Base-by-base conservation (phyloP, 2,888 invertebrate species). In the Sceliomorpha sp. region DNA sequence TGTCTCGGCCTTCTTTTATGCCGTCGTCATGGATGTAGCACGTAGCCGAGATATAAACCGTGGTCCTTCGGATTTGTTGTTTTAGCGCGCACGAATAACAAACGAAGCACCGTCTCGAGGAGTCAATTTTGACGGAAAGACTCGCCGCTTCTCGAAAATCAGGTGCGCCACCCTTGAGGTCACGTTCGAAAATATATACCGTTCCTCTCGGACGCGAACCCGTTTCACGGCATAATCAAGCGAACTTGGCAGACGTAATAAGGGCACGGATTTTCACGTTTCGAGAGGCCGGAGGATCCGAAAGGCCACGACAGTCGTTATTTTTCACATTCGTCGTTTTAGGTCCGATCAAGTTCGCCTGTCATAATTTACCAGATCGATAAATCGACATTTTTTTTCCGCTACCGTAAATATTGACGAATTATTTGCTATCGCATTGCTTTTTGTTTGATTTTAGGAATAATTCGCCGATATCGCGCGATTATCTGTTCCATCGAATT, bases 101-200 rank as follows among this genome's bases (percentile, higher is more conserved):
- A 79, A 78, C 78, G 55, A 53, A 72, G 39, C 39, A 58, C 64
- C 69, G 36, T 15, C 69, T 64, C 68, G 64, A 76, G 70, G 73
- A 79, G 78, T 79, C 77, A 81, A 72, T 78, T 78, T 76, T 78
- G 74, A 47, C 34, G 44, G 37, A 60, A 50, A 59, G 17, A 48
- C 20, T 45, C 37, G 13, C 24, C 40, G 17, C 15, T 7, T 36
- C 32, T 31, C 37, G 63, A 75, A 81, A 84, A 83, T 85, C 84
- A 82, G 80, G 77, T 78, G 80, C 70, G 34, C 59, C 56, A 55
- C 66, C 59, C 66, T 69, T 59, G 51, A 20, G 63, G 83, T 77
- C 85, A 86, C 86, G 84, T 85, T 75, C 79, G 58, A 77, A 75
- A 84, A 84, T 60, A 78, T 40, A 84, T 60, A 78, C 39, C 39